phyloP scores from a whole-genome alignment of 2,113 vertebrate species.

The Istiophorus platypterus region DNA sequence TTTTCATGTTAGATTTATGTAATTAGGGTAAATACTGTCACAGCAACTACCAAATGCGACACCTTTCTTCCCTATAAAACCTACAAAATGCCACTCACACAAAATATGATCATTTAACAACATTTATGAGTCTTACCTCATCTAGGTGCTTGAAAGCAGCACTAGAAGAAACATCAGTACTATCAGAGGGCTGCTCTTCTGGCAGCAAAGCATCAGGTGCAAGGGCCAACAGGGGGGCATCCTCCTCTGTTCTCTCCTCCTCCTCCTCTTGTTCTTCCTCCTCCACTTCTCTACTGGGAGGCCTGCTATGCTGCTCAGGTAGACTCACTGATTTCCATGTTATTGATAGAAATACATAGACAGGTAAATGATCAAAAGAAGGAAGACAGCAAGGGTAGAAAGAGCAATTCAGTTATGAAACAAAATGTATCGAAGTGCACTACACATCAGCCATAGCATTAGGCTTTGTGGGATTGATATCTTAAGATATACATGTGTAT shows the following conservation, averaged over 20 bases:
- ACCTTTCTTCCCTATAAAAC: neutral
- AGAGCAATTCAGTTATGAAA: neutral
- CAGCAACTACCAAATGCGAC: neutral
- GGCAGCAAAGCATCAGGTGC: slow-evolving; percentile 75
- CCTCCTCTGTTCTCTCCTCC: slow-evolving; percentile 43
- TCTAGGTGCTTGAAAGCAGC: slow-evolving; percentile 87
- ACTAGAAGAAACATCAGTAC: slow-evolving; percentile 69
- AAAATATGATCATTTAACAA: neutral
- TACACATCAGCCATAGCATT: neutral
- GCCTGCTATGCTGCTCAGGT: slow-evolving; percentile 44
- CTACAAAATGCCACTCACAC: neutral
- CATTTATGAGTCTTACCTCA: slow-evolving; percentile 84
- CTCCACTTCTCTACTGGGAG: slow-evolving; percentile 35
- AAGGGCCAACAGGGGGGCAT: slow-evolving; percentile 58
- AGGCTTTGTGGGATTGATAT: neutral
- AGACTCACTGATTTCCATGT: slow-evolving; percentile 79
- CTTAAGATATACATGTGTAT: neutral
- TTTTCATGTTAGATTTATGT: neutral
- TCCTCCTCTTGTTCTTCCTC: slow-evolving; percentile 49
- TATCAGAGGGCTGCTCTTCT: slow-evolving; percentile 71
- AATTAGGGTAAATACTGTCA: neutral
- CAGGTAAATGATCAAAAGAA: neutral
- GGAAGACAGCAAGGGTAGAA: neutral
- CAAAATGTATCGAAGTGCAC: neutral
- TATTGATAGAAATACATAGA: neutral